phyloP scores from a whole-genome alignment of 2,797 vertebrate genomes.

The Benthosema pterotum region DNA sequence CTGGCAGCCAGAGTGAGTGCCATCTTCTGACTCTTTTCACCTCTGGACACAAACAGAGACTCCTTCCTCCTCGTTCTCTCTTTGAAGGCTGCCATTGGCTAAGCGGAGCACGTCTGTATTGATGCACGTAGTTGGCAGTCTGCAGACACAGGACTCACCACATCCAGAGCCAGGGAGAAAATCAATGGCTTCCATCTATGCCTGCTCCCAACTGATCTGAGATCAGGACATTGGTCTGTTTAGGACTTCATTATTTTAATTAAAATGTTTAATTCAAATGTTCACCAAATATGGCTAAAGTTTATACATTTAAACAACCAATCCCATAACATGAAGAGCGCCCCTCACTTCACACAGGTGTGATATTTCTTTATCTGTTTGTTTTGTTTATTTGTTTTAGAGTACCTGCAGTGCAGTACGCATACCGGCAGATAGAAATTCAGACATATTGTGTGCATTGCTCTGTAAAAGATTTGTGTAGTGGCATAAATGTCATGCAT shows the following conservation, averaged over 20 bases:
- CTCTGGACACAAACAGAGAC: conserved; percentile 52
- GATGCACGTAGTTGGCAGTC: conserved; percentile 75
- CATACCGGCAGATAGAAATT: too few relatives aligned
- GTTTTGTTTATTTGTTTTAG: too few relatives aligned
- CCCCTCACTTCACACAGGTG: too few relatives aligned
- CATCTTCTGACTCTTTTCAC: conserved; percentile 52
- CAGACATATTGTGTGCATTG: too few relatives aligned
- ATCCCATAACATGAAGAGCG: too few relatives aligned
- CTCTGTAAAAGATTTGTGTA: too few relatives aligned
- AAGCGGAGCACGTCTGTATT: conserved; percentile 72
- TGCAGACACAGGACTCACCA: conserved; percentile 64
- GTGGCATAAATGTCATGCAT: too few relatives aligned
- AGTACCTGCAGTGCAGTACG: too few relatives aligned
- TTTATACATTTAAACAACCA: too few relatives aligned
- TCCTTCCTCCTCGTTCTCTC: conserved; percentile 26
- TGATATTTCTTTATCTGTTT: too few relatives aligned
- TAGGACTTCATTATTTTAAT: conserved; percentile 74
- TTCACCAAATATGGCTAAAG: too few relatives aligned
- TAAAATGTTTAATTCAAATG: too few relatives aligned
- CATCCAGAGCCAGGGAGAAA: conserved; percentile 68
- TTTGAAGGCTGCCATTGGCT: conserved; percentile 71
- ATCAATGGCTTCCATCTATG: conserved; percentile 73
- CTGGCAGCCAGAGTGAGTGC: conserved; percentile 33
- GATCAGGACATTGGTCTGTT: conserved; percentile 56
- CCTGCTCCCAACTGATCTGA: conserved; percentile 48